These are phyloP conservation scores for Geotrupes spiniger DNA, from an alignment of 2,888 invertebrate species.

Conservation along the genomic window DNA sequence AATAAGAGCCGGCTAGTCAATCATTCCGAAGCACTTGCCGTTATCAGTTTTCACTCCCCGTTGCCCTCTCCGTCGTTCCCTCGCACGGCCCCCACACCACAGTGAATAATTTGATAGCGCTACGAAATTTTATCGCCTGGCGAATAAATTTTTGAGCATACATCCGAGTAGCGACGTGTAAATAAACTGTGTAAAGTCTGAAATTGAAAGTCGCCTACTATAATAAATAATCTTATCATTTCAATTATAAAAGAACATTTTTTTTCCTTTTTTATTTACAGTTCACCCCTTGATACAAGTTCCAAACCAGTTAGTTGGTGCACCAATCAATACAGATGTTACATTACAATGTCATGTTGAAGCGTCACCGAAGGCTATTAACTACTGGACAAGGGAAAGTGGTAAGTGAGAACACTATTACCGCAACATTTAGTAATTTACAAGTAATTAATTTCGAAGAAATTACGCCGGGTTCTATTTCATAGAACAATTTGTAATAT, in stretches of 20 bases:
- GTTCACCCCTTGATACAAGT: conserved; percentile 92
- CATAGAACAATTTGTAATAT: too few species aligned
- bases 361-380: conserved; percentile 90
- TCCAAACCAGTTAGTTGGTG: conserved; percentile 89
- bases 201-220: conserved; percentile 48
- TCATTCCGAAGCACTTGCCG: conserved; percentile 42
- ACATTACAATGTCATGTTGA: conserved; percentile 83
- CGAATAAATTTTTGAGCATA: conserved; percentile 43
- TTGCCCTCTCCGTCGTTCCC: conserved; percentile 11
- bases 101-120: conserved; percentile 47
- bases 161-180: conserved; percentile 37
- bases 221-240: too few species aligned
- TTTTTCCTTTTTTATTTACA: conserved; percentile 48
- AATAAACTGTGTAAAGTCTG: conserved; percentile 49
- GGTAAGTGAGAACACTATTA: too few species aligned
- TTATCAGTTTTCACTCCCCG: conserved; percentile 43
- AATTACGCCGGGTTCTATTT: too few species aligned
- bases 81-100: conserved; percentile 41
- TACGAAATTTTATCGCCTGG: conserved; percentile 41
- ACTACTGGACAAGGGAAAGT: conserved; percentile 89
- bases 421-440: too few species aligned
- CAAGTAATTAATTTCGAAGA: too few species aligned
- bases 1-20: conserved; percentile 44
- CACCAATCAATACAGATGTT: conserved; percentile 81
- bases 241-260: neutral